phyloP scores from a whole-genome alignment of 1,140 invertebrate species.

The Ylistrum balloti region DNA sequence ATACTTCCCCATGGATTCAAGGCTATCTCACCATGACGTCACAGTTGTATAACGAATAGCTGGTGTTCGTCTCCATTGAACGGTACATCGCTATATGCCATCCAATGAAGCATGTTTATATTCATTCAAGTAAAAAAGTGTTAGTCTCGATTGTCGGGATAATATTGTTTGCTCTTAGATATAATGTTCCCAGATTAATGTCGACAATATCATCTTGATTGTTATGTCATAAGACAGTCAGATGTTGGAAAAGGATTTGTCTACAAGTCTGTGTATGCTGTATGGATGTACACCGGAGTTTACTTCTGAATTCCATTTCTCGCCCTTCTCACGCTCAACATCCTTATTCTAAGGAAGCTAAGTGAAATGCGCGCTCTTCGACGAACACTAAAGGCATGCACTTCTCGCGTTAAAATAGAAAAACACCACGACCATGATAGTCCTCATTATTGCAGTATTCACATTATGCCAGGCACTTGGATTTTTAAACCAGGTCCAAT shows the following conservation, averaged over 20 bases:
- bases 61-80: background rate
- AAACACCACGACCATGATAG: background rate
- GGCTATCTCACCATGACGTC: background rate
- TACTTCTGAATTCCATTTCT: background rate
- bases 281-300: background rate
- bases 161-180: background rate
- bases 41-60: background rate
- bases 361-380: background rate
- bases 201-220: background rate
- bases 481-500: background rate
- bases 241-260: background rate
- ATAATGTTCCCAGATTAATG: background rate
- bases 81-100: background rate
- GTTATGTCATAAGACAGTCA: background rate
- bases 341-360: background rate
- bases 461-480: background rate
- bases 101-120: constrained; percentile 21
- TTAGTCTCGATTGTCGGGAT: background rate
- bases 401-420: background rate
- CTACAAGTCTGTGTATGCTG: constrained; percentile 7
- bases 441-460: background rate
- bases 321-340: background rate
- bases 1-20: background rate
- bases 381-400: background rate
- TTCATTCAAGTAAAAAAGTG: background rate